Evolutionary conservation across 1,140 invertebrate genomes (phyloP).

Genomic region (Grapholita molesta): DNA sequence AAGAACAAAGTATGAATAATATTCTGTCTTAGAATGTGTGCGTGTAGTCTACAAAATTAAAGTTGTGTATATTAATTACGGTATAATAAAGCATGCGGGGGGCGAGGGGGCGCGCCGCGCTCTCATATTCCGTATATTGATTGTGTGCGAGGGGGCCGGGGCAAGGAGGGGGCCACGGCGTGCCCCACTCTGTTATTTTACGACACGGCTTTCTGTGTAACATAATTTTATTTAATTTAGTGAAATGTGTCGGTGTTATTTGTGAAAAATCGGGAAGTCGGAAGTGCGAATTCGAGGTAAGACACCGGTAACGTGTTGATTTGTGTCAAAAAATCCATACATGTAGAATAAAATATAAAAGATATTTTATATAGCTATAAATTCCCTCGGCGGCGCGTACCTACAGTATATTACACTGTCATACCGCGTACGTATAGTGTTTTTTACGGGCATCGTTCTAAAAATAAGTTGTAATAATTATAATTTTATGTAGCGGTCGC

Average conservation of each 20-base stretch:
- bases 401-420: conserved; percentile 75
- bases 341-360: conserved; percentile 69
- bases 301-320: conserved; percentile 49
- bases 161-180: conserved; percentile 73
- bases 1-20: conserved; percentile 19
- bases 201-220: conserved; percentile 78
- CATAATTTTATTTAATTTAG: conserved; percentile 78
- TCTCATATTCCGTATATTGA: conserved; percentile 78
- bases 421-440: conserved; percentile 78
- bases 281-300: conserved; percentile 71
- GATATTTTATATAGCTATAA: conserved; percentile 72
- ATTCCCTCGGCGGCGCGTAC: conserved; percentile 75
- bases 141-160: conserved; percentile 75
- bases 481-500: conserved; percentile 77
- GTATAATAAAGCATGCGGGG: conserved; percentile 77
- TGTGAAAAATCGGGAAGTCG: conserved; percentile 73
- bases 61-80: conserved; percentile 77
- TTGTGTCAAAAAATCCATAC: conserved; percentile 58
- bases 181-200: conserved; percentile 78
- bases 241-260: conserved; percentile 77
- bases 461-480: conserved; percentile 79
- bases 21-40: conserved; percentile 35
- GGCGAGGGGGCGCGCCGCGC: conserved; percentile 73
- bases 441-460: conserved; percentile 78
- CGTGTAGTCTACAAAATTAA: conserved; percentile 57